Percentiles rank a stretch among this genome's conserved stretches.
Conservation (phyloP, 1,140 invertebrate species). For the Probaryconus sp. region DNA sequence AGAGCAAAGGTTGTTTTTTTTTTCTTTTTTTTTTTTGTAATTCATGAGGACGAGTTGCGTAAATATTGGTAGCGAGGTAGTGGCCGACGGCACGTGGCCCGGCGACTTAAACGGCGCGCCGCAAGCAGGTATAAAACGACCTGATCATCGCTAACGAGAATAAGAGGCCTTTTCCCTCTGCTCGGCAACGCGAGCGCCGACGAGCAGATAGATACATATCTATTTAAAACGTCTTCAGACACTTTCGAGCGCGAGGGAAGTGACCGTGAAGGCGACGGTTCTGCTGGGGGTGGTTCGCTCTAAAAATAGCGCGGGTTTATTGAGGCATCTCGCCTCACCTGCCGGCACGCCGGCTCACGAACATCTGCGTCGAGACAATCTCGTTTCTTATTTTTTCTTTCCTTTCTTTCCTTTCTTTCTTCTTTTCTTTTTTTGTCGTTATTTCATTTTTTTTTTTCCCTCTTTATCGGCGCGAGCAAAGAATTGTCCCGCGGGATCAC, state of each 20-base stretch:
- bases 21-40: too few species aligned
- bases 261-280: constrained; percentile 58
- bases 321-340: constrained; percentile 76
- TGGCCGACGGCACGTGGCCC: constrained; percentile 53
- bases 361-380: constrained; percentile 73
- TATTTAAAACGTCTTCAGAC: constrained; percentile 61
- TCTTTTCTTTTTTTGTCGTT: constrained; percentile 16
- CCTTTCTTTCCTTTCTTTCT: constrained; percentile 8
- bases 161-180: constrained; percentile 24
- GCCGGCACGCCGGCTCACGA: constrained; percentile 54
- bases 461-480: constrained; percentile 36
- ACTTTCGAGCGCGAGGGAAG: constrained; percentile 61
- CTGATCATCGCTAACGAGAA: constrained; percentile 57
- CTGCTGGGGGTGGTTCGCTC: constrained; percentile 63
- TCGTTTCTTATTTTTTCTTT: constrained; percentile 53
- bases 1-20: too few species aligned
- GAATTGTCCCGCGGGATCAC: constrained; percentile 69
- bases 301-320: constrained; percentile 73
- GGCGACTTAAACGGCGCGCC: constrained; percentile 43
- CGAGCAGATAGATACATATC: constrained; percentile 60
- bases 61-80: constrained; percentile 50
- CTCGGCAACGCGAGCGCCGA: background rate
- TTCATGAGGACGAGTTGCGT: constrained; percentile 56
- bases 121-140: constrained; percentile 56
- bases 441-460: constrained; percentile 22